phyloP scores from a whole-genome alignment of 2,888 invertebrate genomes.

The Leptinotarsa peninsularis region DNA sequence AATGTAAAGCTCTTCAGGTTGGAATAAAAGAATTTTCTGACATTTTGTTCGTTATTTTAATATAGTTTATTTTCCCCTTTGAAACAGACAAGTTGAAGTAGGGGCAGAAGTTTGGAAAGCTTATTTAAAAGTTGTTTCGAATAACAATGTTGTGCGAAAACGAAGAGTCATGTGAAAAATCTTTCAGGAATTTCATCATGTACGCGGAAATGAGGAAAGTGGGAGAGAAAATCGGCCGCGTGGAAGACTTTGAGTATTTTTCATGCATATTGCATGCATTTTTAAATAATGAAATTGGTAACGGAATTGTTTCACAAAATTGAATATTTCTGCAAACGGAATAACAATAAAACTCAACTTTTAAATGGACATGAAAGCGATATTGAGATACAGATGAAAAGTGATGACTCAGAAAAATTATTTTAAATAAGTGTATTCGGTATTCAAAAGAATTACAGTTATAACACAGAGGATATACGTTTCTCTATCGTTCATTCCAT shows the following conservation, averaged over 20 bases:
- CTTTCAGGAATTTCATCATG: conserved; percentile 21
- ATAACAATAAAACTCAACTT: too few relatives aligned
- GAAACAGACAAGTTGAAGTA: conserved; percentile 32
- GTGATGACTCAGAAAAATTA: too few relatives aligned
- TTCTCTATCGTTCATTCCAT: too few relatives aligned
- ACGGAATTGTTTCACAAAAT: not conserved
- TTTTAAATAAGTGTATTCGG: too few relatives aligned
- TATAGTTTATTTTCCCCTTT: conserved; percentile 38
- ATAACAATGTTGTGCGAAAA: conserved; percentile 24
- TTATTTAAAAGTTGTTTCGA: conserved; percentile 39
- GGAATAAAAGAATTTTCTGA: conserved; percentile 36
- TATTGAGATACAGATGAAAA: too few relatives aligned
- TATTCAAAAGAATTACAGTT: too few relatives aligned
- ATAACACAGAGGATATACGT: too few relatives aligned
- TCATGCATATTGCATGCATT: not conserved
- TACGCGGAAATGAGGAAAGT: not conserved
- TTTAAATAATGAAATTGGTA: not conserved
- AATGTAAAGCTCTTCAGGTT: conserved; percentile 22
- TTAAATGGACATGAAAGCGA: too few relatives aligned
- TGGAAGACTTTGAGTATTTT: conserved; percentile 2
- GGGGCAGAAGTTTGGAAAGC: conserved; percentile 32
- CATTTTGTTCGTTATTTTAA: conserved; percentile 36
- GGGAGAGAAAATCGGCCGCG: not conserved
- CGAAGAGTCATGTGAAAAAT: conserved; percentile 20
- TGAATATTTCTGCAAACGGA: not conserved